Evolutionary conservation across 2,797 vertebrate genomes (phyloP), one percentile per base, ranked within the genome.

Genomic region (Leptodactylus fallax): DNA sequence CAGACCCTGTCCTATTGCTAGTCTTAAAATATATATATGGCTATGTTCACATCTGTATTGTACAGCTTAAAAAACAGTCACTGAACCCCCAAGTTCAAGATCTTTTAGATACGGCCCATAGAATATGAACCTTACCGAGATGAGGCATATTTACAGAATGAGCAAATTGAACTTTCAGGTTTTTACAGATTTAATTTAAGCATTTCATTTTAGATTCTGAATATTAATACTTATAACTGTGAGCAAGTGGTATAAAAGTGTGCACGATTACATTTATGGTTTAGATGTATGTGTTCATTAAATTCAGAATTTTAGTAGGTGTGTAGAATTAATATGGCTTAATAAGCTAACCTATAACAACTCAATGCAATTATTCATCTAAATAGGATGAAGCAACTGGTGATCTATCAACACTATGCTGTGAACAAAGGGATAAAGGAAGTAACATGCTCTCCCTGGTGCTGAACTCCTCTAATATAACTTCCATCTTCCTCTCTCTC

Each of bases 301-400:
- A 67, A 16, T 53, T 69, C 17, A 55, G 65, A 14, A 71, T 72
- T 83, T 83, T 55, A 82, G 63, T 82, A 56, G 49, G 81, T 83
- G 19, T 51, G 25, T 61, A 60, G 56, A 60, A 80, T 61, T 81
- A 49, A 47, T 81, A 81, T n/a, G 36, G 27, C 27, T 61, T 63
- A 83, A 83, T 83, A 72, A 16, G 25, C 36, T 47, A 45, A 72
- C 49, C 67, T 45, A 6, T 83, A 21, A 53, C 19, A 72, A 27
- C 53, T 56, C 19, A 58, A 12, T 60, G 27, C 19, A 16, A 74
- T 60, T 9, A 74, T 74, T 21, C 51, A 84, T 47, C 13, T 25
- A 74, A 45, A 84, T 72, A 55, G 55, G 69, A 74, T 74, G 27
- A 84, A 60, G 79, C 36, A 63, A 74, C 12, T 23, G 55, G 19